phyloP scores from a whole-genome alignment of 1,140 invertebrate genomes.

The Meloidogyne exigua region DNA sequence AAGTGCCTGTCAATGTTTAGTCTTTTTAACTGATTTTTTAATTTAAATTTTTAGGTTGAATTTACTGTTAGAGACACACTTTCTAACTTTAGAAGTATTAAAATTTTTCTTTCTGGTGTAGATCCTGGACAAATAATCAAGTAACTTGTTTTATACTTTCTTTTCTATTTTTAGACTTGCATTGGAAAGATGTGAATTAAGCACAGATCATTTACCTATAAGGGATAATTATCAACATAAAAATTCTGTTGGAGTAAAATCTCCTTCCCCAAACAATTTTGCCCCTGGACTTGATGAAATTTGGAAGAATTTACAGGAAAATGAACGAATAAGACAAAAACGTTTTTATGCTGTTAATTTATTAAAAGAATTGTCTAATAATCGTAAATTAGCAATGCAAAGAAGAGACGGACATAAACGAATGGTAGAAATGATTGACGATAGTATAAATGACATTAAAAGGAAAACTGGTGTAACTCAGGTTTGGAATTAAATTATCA shows the following conservation, averaged over 20 bases:
- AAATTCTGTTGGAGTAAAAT: not conserved
- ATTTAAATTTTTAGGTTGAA: conserved; percentile 15
- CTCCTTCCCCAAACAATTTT: conserved; percentile 11
- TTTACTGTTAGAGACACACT: conserved; percentile 10
- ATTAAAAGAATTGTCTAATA: conserved; percentile 29
- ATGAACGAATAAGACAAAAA: conserved; percentile 21
- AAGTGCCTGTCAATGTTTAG: conserved; percentile 4
- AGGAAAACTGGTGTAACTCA: conserved; percentile 37
- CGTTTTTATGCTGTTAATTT: conserved; percentile 6
- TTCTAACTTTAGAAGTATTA: conserved; percentile 16
- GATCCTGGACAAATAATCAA: conserved; percentile 41
- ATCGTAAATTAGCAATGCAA: conserved; percentile 38
- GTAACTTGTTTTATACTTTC: conserved; percentile 3
- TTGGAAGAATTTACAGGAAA: conserved; percentile 40
- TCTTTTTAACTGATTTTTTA: not conserved
- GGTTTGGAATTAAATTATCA: conserved; percentile 21
- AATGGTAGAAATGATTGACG: conserved; percentile 38
- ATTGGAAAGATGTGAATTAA: conserved; percentile 42
- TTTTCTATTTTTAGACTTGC: conserved; percentile 36
- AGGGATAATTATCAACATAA: not conserved
- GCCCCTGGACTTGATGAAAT: conserved; percentile 30
- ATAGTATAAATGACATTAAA: conserved; percentile 41
- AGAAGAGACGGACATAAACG: conserved; percentile 10
- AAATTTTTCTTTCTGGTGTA: conserved; percentile 29
- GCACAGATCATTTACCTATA: conserved; percentile 38